A percentile compares a stretch with the other conserved stretches of the same genome.
phyloP scores from a whole-genome alignment of 1,140 invertebrate species.

The Camponotus vicinus region DNA sequence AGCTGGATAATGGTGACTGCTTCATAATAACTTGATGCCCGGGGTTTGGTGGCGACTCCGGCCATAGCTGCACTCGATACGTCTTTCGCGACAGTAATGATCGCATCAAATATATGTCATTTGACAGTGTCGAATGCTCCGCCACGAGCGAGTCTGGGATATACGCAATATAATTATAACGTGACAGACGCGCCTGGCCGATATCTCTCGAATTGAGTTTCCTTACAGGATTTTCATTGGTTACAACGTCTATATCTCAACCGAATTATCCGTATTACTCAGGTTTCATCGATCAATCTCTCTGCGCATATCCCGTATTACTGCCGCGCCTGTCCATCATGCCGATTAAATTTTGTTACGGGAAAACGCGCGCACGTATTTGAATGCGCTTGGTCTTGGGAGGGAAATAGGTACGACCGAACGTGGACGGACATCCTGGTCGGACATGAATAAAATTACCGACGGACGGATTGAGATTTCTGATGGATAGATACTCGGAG shows the following conservation, averaged over 20 bases:
- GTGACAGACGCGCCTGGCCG: not conserved
- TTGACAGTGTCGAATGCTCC: not conserved
- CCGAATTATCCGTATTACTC: conserved; percentile 20
- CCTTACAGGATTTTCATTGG: conserved; percentile 12
- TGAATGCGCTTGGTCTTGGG: conserved; percentile 15
- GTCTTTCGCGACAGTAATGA: conserved; percentile 13
- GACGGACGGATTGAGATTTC: conserved; percentile 61
- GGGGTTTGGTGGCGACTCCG: conserved; percentile 29
- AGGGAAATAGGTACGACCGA: conserved; percentile 15
- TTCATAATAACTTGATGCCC: conserved; percentile 56
- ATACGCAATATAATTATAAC: conserved; percentile 12
- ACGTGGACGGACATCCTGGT: conserved; percentile 24
- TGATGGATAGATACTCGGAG: conserved; percentile 61
- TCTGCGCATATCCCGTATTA: conserved; percentile 2
- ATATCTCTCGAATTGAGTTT: conserved; percentile 27
- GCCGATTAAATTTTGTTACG: conserved; percentile 49
- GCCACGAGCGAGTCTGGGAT: not conserved
- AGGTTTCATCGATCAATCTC: conserved; percentile 43
- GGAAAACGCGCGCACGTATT: conserved; percentile 4
- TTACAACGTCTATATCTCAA: not conserved
- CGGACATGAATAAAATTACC: conserved; percentile 58
- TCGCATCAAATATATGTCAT: conserved; percentile 29
- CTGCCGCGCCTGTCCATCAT: not conserved
- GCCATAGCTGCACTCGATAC: conserved; percentile 26
- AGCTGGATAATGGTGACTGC: conserved; percentile 61